These are phyloP conservation scores for Ypsolopha sequella DNA, from an alignment of 2,888 invertebrate species.

Conservation along the genomic window DNA sequence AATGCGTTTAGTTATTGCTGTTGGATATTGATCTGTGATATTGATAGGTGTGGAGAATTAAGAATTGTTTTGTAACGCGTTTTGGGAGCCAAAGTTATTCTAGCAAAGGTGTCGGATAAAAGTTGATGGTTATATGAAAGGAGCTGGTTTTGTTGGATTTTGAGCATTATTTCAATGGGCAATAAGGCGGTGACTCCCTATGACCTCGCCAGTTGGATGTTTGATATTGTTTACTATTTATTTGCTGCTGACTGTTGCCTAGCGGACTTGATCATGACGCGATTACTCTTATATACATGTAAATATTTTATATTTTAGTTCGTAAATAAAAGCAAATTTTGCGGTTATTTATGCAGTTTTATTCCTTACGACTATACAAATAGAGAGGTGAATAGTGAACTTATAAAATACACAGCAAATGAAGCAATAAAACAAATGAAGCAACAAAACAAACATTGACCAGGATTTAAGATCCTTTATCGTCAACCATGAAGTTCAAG, in stretches of 20 bases:
- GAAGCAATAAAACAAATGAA: neutral
- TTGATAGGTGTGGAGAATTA: neutral
- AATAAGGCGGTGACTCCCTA: constrained; percentile 22
- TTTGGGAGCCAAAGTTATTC: neutral
- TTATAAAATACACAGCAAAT: constrained; percentile 2
- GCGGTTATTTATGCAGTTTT: constrained; percentile 24
- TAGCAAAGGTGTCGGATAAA: too few species aligned
- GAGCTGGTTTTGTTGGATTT: too few species aligned
- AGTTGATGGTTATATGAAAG: too few species aligned
- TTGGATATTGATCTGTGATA: neutral
- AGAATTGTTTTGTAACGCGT: neutral
- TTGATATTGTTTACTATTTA: constrained; percentile 37
- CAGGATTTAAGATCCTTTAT: neutral
- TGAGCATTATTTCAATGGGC: neutral
- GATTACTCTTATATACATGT: constrained; percentile 49
- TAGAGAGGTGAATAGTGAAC: constrained; percentile 7
- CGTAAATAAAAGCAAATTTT: constrained; percentile 59
- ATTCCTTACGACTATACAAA: neutral
- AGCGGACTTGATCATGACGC: constrained; percentile 64
- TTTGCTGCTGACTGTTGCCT: constrained; percentile 64
- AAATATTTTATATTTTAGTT: constrained; percentile 51
- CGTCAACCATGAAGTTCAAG: too few species aligned
- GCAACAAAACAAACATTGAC: neutral
- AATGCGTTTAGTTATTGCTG: neutral
- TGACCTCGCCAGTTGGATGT: constrained; percentile 30